Base-by-base conservation (phyloP, 2,113 vertebrate species). In the Prinia subflava region DNA sequence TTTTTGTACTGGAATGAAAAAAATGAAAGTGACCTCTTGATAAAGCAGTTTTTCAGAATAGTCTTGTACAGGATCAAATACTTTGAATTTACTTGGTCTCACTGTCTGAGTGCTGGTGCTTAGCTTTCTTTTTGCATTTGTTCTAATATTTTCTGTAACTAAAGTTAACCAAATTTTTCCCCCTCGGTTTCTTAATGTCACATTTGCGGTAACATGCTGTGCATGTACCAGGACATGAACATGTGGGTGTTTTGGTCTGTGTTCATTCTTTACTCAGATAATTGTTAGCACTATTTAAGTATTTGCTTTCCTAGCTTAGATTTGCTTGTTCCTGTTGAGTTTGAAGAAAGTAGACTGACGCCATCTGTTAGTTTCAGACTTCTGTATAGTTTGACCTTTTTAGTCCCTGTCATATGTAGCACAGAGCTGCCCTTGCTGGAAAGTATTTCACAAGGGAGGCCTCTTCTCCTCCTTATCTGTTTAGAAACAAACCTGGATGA, bases 171-270 rank as follows among this genome's bases (percentile, higher is more conserved):
- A 44, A 5, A 23, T 17, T 42, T 56, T 31, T 1, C 14, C 14
- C 39, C 5, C 16, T 31, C 52, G 35, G 39, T 93, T 96, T 88
- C 49, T 94, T 93, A 92, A 92, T 95, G 82, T 88, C 82, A 86
- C 35, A 50, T 95, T 91, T 89, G 70, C 75, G 83, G 64, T 85
- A 89, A 94, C 82, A 81, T 68, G 76, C 85, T 94, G 85, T 93
- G 92, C 56, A 15, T 92, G 93, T 93, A 83, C 71, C 31, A 89
- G 94, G 94, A 90, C 83, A 80, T 15, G 85, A 81, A 59, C n/a
- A 71, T 92, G 95, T 94, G 93, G 95, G 94, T 93, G 93, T 96
- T 90, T 64, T 90, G 94, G 44, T 93, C 88, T 70, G 50, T 86
- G 52, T 96, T 95, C 57, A 9, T 89, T 96, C 79, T 95, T 94